phyloP scores from a whole-genome alignment of 1,140 invertebrate species.

The Sesamia nonagrioides region DNA sequence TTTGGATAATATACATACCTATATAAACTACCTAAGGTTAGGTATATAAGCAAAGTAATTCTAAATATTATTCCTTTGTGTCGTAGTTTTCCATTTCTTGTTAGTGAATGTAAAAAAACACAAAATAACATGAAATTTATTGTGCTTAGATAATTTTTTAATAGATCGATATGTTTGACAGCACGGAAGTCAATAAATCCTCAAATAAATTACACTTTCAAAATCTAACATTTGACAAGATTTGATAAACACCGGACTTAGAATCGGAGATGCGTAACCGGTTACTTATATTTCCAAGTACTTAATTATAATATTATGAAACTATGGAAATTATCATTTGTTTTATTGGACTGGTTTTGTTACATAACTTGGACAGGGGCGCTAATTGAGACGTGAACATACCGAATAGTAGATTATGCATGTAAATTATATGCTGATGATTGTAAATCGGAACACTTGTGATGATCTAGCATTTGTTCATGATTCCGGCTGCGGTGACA shows the following conservation, averaged over 20 bases:
- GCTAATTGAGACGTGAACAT: background rate
- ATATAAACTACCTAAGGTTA: too few relatives aligned
- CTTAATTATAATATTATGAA: background rate
- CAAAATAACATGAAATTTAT: background rate
- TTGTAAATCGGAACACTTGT: background rate
- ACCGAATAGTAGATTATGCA: background rate
- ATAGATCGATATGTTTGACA: background rate
- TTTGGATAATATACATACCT: too few relatives aligned
- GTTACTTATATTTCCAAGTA: slow-evolving; percentile 11
- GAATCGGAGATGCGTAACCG: background rate
- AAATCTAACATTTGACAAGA: background rate
- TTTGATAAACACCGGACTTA: background rate
- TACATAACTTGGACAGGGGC: slow-evolving; percentile 5
- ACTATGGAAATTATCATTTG: slow-evolving; percentile 5
- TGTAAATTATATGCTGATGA: background rate
- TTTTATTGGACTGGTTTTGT: background rate
- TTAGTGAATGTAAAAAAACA: background rate
- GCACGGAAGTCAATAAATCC: slow-evolving; percentile 33
- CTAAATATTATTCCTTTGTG: too few relatives aligned
- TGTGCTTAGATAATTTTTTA: background rate
- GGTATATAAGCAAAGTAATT: too few relatives aligned
- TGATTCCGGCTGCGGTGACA: background rate
- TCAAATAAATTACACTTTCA: slow-evolving; percentile 1
- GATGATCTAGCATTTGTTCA: background rate
- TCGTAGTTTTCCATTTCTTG: too few relatives aligned